Evolutionary conservation across 2,888 invertebrate genomes (phyloP), one percentile per base, ranked within the genome.

Genomic region (Temnothorax ravouxi): DNA sequence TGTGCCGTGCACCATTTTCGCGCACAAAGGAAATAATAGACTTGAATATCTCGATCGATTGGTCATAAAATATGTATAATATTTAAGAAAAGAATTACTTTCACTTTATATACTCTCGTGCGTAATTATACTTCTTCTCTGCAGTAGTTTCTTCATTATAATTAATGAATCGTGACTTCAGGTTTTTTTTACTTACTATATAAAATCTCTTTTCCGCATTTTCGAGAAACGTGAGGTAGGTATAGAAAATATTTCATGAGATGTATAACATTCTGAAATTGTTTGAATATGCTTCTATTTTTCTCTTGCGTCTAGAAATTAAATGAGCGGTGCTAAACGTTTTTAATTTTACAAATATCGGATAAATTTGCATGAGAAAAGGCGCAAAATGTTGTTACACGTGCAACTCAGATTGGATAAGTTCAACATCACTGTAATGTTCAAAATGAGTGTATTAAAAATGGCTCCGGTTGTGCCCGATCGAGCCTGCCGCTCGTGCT

Each of bases 1-100:
- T 67, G 90, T 91, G 81, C 91, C 91, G 87, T 85, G 87, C 89
- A 88, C 85, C 82, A 87, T 79, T 88, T 80, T 21, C 80, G 72
- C 66, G 59, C 62, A 59, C 54, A 83, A 84, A 56, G 79, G 50
- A 67, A 81, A 61, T 67, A 56, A 66, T 69, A 76, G 50, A 62
- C 80, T 47, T 54, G 74, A 76, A 83, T 83, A 54, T 21, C 61
- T n/a, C 29, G 74, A 89, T 89, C 88, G 88, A 89, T 89, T 72
- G 52, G 9, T 62, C 47, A 41, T 44, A 80, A 69, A 84, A 89
- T 84, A 74, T 61, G 47, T 52, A 59, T 34, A n/a, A 59, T 34
- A n/a, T 69, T n/a, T 38, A 18, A 34, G 6, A 25, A 64, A 38
- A 44, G 8, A 41, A 41, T 25, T 56, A 71, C 6, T 80, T 56